Evolutionary conservation across 2,113 vertebrate genomes (phyloP).

Genomic region (Tragelaphus strepsiceros): DNA sequence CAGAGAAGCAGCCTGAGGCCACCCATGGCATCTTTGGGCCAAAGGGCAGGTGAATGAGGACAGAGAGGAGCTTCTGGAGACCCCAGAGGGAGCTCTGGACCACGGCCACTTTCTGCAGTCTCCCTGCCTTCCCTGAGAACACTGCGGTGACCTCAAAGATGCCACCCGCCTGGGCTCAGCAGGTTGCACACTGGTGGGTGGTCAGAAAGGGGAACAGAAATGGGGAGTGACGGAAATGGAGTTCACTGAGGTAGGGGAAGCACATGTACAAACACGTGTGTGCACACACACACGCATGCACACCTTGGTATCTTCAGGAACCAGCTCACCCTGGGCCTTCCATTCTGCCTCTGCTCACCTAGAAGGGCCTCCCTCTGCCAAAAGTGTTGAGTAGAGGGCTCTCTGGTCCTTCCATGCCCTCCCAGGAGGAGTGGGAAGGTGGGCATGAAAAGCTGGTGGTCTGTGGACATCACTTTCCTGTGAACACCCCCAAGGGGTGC

Average conservation of each 20-base stretch:
- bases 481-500: neutral
- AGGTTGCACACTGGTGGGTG: neutral
- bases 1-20: neutral
- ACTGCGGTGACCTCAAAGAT: neutral
- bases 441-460: neutral
- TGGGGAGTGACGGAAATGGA: neutral
- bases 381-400: neutral
- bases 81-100: too few relatives aligned
- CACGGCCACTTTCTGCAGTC: neutral
- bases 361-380: neutral
- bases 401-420: neutral
- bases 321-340: neutral
- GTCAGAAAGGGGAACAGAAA: neutral
- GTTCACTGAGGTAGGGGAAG: rapidly evolving
- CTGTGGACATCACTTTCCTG: neutral
- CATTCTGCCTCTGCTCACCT: neutral
- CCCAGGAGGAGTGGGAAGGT: neutral
- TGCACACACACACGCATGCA: rapidly evolving
- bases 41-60: neutral
- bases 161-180: neutral
- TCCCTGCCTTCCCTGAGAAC: neutral
- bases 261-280: neutral
- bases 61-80: neutral
- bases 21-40: neutral
- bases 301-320: neutral